These are phyloP conservation scores for Melanophora roralis DNA, from an alignment of 2,888 invertebrate species.

Conservation along the genomic window DNA sequence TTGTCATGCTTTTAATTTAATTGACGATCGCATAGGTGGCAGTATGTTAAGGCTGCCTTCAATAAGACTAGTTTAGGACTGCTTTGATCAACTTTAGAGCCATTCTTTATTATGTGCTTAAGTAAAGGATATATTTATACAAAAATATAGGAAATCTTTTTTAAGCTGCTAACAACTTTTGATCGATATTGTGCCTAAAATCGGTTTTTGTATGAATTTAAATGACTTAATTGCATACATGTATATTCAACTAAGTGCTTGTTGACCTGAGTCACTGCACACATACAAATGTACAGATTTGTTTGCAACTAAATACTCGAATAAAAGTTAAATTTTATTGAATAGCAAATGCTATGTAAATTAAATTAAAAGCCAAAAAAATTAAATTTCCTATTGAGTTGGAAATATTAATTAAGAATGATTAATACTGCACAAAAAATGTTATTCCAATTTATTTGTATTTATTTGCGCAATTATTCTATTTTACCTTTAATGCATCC, in stretches of 20 bases:
- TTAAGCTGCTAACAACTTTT: too few species aligned
- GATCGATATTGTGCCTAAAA: too few species aligned
- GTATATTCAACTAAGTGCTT: too few species aligned
- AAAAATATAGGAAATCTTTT: too few species aligned
- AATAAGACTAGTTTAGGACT: too few species aligned
- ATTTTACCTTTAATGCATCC: neutral
- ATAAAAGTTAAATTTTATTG: conserved; percentile 4
- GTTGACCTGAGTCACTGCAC: neutral
- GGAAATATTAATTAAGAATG: conserved; percentile 52
- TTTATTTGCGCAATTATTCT: neutral
- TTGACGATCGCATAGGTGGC: too few species aligned
- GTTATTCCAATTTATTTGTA: neutral
- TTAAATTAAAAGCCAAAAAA: conserved; percentile 43
- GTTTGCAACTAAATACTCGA: neutral
- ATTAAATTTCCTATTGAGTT: conserved; percentile 42
- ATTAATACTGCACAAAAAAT: neutral
- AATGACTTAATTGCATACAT: neutral
- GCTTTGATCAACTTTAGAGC: too few species aligned
- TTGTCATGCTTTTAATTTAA: too few species aligned
- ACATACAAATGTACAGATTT: neutral
- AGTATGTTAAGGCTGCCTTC: too few species aligned
- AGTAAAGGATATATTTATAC: too few species aligned
- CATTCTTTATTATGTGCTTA: too few species aligned
- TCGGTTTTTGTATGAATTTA: too few species aligned
- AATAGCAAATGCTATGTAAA: conserved; percentile 30